A percentile compares a stretch with the other conserved stretches of the same genome.
Conservation (phyloP, 30 jellyfish, hydroid and myxozoan genomes). For the Aurelia sp. region DNA sequence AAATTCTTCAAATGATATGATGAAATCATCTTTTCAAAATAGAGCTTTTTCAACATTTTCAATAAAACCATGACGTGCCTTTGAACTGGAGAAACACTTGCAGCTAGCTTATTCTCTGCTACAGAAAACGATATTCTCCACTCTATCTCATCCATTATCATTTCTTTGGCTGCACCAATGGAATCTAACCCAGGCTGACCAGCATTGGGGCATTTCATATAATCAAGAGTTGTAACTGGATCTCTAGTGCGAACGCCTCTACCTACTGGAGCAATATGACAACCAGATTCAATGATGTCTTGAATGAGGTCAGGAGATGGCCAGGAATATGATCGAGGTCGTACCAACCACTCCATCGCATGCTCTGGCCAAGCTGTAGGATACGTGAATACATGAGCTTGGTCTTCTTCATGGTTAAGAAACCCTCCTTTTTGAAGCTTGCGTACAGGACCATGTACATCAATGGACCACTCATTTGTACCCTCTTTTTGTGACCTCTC, state of each 20-base stretch:
- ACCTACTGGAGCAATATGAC: slow-evolving; percentile 66
- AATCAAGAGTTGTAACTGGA: slow-evolving; percentile 22
- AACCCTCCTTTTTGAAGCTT: slow-evolving; percentile 16
- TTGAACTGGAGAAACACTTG: slow-evolving; percentile 36
- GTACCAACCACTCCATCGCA: slow-evolving; percentile 52
- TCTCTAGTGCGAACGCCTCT: slow-evolving; percentile 26
- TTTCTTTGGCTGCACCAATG: not conserved
- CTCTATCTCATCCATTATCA: slow-evolving; percentile 28
- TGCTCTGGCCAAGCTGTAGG: slow-evolving; percentile 59
- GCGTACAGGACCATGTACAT: slow-evolving; percentile 53
- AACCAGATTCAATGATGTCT: slow-evolving; percentile 38
- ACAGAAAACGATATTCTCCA: slow-evolving; percentile 56
- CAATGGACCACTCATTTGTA: slow-evolving; percentile 2
- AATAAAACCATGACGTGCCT: slow-evolving; percentile 48
- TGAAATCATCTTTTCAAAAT: slow-evolving; percentile 26
- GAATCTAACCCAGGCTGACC: not conserved
- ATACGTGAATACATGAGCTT: slow-evolving; percentile 30
- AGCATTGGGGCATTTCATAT: slow-evolving; percentile 31
- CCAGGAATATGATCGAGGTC: slow-evolving; percentile 28
- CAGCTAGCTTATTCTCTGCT: slow-evolving; percentile 49
- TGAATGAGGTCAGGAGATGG: slow-evolving; percentile 44
- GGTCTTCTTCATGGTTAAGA: slow-evolving; percentile 11
- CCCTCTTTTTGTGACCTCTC: too few species aligned
- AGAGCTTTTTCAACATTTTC: slow-evolving; percentile 33
- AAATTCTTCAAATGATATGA: slow-evolving; percentile 43